A percentile compares a stretch with the other conserved stretches of the same genome.
These are phyloP conservation scores for Sturnus vulgaris DNA, from an alignment of 2,113 vertebrate species.

Conservation along the genomic window DNA sequence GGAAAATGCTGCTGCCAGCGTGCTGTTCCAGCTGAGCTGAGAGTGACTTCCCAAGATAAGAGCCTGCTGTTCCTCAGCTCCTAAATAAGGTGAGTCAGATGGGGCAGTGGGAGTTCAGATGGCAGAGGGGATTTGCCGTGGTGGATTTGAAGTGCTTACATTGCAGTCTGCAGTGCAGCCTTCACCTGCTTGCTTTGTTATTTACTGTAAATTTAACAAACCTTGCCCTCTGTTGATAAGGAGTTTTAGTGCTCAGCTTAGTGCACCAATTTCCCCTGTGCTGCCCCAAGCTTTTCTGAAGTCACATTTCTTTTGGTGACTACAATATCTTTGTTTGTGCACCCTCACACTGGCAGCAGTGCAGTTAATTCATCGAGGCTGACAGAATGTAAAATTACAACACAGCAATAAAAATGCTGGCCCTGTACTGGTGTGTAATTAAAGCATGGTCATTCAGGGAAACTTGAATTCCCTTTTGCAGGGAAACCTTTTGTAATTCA, in stretches of 20 bases:
- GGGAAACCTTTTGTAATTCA: background rate
- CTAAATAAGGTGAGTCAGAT: background rate
- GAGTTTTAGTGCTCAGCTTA: background rate
- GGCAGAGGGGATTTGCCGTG: conserved; percentile 34
- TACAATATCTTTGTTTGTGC: background rate
- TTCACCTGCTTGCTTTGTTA: conserved; percentile 4
- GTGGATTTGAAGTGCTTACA: conserved; percentile 30
- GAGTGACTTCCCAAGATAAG: conserved; percentile 47
- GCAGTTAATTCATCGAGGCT: background rate
- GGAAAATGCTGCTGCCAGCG: background rate
- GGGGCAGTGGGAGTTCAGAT: background rate
- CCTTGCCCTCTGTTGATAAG: conserved; percentile 51
- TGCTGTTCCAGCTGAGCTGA: background rate
- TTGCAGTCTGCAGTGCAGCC: conserved; percentile 12
- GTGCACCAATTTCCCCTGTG: background rate
- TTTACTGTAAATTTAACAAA: background rate
- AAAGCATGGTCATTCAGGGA: background rate
- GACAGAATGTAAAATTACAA: background rate
- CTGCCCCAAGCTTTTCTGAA: background rate
- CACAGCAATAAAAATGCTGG: background rate
- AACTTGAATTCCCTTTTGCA: background rate
- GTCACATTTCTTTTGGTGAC: background rate
- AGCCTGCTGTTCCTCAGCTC: conserved; percentile 12
- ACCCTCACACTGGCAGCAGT: background rate
- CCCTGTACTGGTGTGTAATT: background rate